Evolutionary conservation across 2,888 invertebrate species (phyloP), one percentile per base, ranked within the genome.

Genomic region (Diarsia dahlii): DNA sequence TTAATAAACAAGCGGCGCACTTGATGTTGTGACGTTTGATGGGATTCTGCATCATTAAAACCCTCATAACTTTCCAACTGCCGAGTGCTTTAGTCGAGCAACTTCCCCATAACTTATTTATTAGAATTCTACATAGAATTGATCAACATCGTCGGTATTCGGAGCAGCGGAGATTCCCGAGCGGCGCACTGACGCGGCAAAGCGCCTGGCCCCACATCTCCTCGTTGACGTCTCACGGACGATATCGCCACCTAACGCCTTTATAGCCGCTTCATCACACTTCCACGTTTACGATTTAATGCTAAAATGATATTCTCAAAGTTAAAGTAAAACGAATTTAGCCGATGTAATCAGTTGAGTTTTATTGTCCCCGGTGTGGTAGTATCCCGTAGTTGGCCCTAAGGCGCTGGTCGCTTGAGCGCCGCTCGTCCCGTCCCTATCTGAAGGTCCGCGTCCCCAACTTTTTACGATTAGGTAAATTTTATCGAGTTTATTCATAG

Each of bases 401-500:
- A 58, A 20, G 46, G 70, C 80, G 28, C 75, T 23, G 64, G 75
- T 62, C 74, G 20, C 58, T 67, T 52, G 71, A 71, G 23, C 71
- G 63, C 58, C 63, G 66, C 62, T 50, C 70, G 56, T 52, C 70
- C 48, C 71, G 52, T 65, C 78, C 78, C 58, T 84, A 84, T 86
- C 85, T 80, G 73, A 85, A 84, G 87, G 88, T 80, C 80, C 81
- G 87, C 89, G 89, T 82, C 81, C 83, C 87, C 88, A 92, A 92
- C 89, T 92, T 93, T 93, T 93, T 91, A 91, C 93, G 93, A 93
- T 93, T 92, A 92, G 91, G 91, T 93, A 94, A 95, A 94, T 93
- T 93, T 92, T 91, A 92, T 92, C 90, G 90, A 91, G 91, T 94
- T 93, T 93, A 95, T 95, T 95, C 95, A 95, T 95, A 93, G 91